These are phyloP conservation scores for Peromyscus leucopus DNA, from an alignment of 2,113 vertebrate genomes.

Conservation along the genomic window DNA sequence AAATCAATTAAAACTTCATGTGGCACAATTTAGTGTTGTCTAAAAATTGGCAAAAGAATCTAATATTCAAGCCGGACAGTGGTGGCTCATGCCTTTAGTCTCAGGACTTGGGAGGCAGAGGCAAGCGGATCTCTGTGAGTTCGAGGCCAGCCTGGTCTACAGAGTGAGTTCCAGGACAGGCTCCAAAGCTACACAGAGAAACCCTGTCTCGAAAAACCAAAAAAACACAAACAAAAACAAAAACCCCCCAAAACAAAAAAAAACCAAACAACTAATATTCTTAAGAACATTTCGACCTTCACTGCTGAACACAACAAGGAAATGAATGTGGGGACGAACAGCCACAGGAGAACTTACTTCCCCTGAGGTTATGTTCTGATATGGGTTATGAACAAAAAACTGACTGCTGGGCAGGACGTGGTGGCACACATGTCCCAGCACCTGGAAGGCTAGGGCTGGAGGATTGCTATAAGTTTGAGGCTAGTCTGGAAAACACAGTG, in stretches of 20 bases:
- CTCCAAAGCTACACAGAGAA: too few species aligned
- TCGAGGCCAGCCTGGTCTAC: too few species aligned
- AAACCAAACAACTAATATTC: conserved; percentile 7
- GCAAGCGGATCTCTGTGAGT: too few species aligned
- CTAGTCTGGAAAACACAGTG: neutral
- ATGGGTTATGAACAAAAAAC: neutral
- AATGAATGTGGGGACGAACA: too few species aligned
- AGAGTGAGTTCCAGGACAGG: too few species aligned
- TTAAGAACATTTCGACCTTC: neutral
- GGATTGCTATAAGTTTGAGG: neutral
- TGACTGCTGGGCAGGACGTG: neutral
- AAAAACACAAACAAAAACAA: neutral
- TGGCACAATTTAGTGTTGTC: neutral
- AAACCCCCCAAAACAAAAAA: too few species aligned
- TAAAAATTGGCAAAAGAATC: conserved; percentile 17
- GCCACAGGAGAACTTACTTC: neutral
- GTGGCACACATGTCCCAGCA: neutral
- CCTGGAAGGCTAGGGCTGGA: neutral
- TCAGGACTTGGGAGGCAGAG: too few species aligned
- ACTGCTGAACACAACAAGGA: neutral
- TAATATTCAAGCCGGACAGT: neutral
- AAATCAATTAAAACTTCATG: neutral
- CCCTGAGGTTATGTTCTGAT: neutral
- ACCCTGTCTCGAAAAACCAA: too few species aligned
- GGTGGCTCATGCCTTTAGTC: too few species aligned